Evolutionary conservation across 2,888 invertebrate genomes (phyloP).

Genomic region (Smittia sp.): DNA sequence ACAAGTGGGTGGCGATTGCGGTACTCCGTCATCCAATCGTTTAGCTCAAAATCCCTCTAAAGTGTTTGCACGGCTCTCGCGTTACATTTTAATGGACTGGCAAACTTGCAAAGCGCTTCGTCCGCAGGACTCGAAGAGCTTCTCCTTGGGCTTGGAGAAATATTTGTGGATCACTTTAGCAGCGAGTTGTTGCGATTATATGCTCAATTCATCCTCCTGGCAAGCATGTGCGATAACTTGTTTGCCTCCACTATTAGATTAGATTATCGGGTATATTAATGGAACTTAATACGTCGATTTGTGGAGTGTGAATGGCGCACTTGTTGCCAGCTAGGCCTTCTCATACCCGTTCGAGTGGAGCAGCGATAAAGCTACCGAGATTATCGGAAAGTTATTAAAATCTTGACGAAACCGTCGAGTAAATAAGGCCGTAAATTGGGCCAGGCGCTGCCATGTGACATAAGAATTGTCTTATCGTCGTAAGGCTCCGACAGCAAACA

Average conservation of each 20-base stretch:
- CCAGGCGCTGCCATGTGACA: not conserved
- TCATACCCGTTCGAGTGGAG: not conserved
- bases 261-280: slow-evolving; percentile 29
- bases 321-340: slow-evolving; percentile 16
- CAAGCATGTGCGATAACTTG: not conserved
- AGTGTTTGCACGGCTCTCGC: not conserved
- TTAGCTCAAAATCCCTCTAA: not conserved
- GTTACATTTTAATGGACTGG: slow-evolving; percentile 4
- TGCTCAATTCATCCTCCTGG: not conserved
- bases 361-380: not conserved
- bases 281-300: slow-evolving; percentile 19
- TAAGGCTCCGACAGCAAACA: not conserved
- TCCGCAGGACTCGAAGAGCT: not conserved
- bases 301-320: not conserved
- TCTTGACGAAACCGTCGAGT: not conserved
- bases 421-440: not conserved
- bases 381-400: slow-evolving; percentile 1
- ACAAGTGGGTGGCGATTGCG: not conserved
- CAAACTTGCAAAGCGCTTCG: not conserved
- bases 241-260: slow-evolving; percentile 36
- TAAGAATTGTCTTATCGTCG: not conserved
- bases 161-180: not conserved
- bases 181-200: not conserved
- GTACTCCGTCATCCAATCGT: not conserved
- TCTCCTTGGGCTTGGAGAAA: not conserved